Evolutionary conservation across 2,888 invertebrate genomes (phyloP).

Genomic region (Parapristionchus giblindavisi): DNA sequence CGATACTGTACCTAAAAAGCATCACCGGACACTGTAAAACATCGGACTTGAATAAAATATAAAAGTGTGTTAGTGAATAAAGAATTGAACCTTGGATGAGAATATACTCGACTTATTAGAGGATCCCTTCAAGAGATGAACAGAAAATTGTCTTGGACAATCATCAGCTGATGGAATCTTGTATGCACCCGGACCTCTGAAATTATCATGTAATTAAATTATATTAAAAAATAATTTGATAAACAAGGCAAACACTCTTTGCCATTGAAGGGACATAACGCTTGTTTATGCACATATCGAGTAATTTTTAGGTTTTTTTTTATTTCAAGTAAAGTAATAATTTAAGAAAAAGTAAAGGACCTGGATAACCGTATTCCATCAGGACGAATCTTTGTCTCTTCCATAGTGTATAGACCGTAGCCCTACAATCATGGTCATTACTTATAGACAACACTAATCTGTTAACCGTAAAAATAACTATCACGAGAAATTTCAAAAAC

Average conservation of each 20-base stretch:
- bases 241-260: no score
- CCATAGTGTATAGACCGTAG: constrained; percentile 88
- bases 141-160: constrained; percentile 90
- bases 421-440: constrained; percentile 74
- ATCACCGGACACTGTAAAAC: no score
- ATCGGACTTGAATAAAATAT: no score
- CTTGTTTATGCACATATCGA: no score
- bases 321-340: no score
- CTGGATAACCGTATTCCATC: constrained; percentile 76
- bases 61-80: no score
- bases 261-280: no score
- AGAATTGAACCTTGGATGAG: constrained; percentile 86
- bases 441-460: neutral
- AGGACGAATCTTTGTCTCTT: constrained; percentile 87
- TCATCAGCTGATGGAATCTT: constrained; percentile 92
- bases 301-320: no score
- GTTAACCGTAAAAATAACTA: neutral
- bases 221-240: no score
- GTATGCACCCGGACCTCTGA: constrained; percentile 91
- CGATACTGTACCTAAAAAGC: no score
- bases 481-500: neutral
- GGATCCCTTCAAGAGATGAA: constrained; percentile 87
- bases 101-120: constrained; percentile 90
- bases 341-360: no score
- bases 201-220: no score